phyloP scores from a whole-genome alignment of 2,888 invertebrate species.

The Ernsta delagoae region DNA sequence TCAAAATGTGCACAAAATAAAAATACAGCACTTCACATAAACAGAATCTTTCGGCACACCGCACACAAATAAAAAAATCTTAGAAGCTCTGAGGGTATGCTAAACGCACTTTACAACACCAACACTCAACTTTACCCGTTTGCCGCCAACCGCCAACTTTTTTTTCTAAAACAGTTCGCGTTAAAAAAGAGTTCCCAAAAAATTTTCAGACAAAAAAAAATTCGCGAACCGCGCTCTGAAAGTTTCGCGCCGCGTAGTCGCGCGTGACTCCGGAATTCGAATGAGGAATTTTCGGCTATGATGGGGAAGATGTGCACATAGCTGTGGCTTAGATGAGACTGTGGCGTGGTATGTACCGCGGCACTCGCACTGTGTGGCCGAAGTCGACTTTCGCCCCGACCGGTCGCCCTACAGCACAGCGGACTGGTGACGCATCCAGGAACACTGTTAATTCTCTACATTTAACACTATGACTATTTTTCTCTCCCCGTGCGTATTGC shows the following conservation, averaged over 20 bases:
- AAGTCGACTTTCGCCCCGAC: constrained; percentile 83
- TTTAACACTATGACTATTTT: constrained; percentile 62
- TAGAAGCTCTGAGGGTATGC: constrained; percentile 72
- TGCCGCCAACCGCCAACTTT: constrained; percentile 73
- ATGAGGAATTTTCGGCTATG: constrained; percentile 77
- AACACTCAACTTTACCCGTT: constrained; percentile 82
- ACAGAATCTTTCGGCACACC: constrained; percentile 72
- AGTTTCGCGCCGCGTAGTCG: constrained; percentile 71
- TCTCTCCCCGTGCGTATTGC: constrained; percentile 40
- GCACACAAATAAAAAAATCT: constrained; percentile 70
- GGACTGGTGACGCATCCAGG: constrained; percentile 80
- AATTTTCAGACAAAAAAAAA: constrained; percentile 50
- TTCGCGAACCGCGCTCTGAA: constrained; percentile 57
- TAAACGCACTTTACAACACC: constrained; percentile 72
- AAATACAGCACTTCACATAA: constrained; percentile 77
- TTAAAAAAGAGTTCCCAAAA: constrained; percentile 51
- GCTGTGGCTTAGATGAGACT: constrained; percentile 84
- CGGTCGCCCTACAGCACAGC: constrained; percentile 80
- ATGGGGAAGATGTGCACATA: constrained; percentile 83
- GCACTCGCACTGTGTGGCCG: constrained; percentile 75
- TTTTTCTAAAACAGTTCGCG: constrained; percentile 51
- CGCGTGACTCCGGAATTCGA: constrained; percentile 67
- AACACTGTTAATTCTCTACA: constrained; percentile 69
- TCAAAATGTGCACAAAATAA: constrained; percentile 79
- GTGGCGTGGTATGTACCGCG: constrained; percentile 72